phyloP scores from a whole-genome alignment of 2,797 vertebrate species.

The Eulemur coronatus region DNA sequence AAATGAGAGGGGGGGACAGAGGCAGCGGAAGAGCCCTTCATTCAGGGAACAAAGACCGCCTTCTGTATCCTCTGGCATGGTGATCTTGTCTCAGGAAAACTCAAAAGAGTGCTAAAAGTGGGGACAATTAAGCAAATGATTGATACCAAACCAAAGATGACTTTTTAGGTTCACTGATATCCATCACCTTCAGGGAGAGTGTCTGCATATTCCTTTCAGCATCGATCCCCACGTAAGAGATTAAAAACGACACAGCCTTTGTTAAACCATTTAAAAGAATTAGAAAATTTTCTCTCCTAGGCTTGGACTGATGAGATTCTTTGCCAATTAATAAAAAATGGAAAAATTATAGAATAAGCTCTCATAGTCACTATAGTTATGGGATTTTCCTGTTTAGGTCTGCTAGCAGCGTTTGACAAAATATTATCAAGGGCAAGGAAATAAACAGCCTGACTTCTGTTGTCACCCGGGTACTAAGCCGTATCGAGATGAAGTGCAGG shows the following conservation, averaged over 20 bases:
- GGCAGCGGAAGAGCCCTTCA: neutral
- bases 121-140: constrained; percentile 65
- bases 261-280: constrained; percentile 39
- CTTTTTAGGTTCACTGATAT: constrained; percentile 56
- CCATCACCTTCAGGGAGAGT: constrained; percentile 23
- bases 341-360: neutral
- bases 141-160: constrained; percentile 40
- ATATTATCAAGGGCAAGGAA: neutral
- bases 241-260: constrained; percentile 40
- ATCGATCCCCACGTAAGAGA: neutral
- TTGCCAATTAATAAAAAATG: neutral
- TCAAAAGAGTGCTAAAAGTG: constrained; percentile 37
- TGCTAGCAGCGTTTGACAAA: neutral
- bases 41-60: constrained; percentile 45
- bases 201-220: constrained; percentile 29
- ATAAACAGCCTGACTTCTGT: neutral
- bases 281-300: neutral
- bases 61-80: constrained; percentile 13
- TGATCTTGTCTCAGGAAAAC: constrained; percentile 4
- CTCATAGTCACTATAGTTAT: neutral
- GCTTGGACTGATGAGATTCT: neutral
- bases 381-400: neutral
- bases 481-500: neutral
- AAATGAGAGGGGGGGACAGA: constrained; percentile 5
- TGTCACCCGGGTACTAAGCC: neutral